phyloP scores from a whole-genome alignment of 2,888 invertebrate genomes.

The Hipparchia sbordonii region DNA sequence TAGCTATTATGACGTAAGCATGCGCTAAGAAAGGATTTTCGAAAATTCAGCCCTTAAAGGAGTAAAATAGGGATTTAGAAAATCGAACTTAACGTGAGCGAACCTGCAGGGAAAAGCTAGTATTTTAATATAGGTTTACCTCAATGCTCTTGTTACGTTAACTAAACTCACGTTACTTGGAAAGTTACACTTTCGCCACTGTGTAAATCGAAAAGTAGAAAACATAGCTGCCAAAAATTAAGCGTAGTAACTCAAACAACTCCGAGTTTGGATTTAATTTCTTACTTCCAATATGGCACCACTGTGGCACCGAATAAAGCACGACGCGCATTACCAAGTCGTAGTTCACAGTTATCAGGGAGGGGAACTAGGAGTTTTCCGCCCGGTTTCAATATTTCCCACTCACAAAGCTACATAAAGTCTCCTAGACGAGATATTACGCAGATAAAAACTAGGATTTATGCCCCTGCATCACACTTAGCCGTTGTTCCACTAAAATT shows the following conservation, averaged over 20 bases:
- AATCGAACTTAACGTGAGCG: too few relatives aligned
- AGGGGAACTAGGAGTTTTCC: slow-evolving; percentile 40
- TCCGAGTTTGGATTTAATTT: slow-evolving; percentile 5
- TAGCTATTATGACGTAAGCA: too few relatives aligned
- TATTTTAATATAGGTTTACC: too few relatives aligned
- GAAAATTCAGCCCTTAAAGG: too few relatives aligned
- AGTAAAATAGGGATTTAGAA: too few relatives aligned
- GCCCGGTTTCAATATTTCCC: slow-evolving; percentile 47
- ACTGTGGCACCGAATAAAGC: slow-evolving; percentile 30
- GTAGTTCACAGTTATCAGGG: slow-evolving; percentile 30
- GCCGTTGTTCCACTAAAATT: slow-evolving; percentile 55
- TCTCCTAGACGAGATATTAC: slow-evolving; percentile 48
- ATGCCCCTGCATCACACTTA: slow-evolving; percentile 59
- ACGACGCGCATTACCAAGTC: slow-evolving; percentile 29
- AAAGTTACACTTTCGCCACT: neutral
- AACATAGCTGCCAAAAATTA: neutral
- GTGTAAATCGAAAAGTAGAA: neutral
- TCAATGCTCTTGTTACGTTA: neutral
- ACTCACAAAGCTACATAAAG: slow-evolving; percentile 45
- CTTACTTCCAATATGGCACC: slow-evolving; percentile 30
- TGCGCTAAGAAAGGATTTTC: too few relatives aligned
- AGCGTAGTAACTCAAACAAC: neutral
- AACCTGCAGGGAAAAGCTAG: too few relatives aligned
- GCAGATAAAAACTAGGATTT: slow-evolving; percentile 62
- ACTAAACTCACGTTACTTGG: neutral